Evolutionary conservation across 2,113 vertebrate species (phyloP), one percentile per base, ranked within the genome.

Genomic region (Thalassarche chlororhynchos): DNA sequence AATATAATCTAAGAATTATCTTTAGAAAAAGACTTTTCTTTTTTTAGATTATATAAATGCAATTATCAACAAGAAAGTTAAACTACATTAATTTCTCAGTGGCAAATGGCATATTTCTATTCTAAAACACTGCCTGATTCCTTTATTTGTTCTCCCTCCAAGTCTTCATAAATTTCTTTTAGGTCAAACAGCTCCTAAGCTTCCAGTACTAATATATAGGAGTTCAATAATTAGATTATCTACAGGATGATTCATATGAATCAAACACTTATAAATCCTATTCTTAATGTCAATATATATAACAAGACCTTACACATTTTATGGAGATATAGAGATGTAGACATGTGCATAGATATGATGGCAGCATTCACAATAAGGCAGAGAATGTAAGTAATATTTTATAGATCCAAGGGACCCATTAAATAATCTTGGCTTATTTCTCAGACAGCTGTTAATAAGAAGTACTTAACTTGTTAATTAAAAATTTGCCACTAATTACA

Each of bases 401-500:
- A 85, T 79, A 84, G 80, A 61, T 92, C 52, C 80, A 79, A 86
- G 74, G 65, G 90, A 90, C 28, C 18, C 49, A 86, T 89, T 96
- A 88, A 92, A 91, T 87, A 95, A 93, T 87, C 40, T 71, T 84
- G 52, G 25, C 70, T 91, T 90, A 76, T 82, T 93, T 96, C 55
- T 89, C 87, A 87, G 71, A 52, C 86, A 96, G 89, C 87, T 94
- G 81, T 76, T 91, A 87, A 91, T 93, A 94, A 90, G 66, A 87
- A 82, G 81, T 77, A 76, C 54, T 95, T 91, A 94, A 85, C 58
- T 85, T 83, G 82, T 87, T 96, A 95, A 95, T 93, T 92, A 94
- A 96, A 95, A 94, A 85, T 65, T 83, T 91, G 29, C 49, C 58
- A 74, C 40, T 93, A 90, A 93, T 94, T 91, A 78, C 74, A 93